These are phyloP conservation scores for Scolanthus callimorphus DNA, from an alignment of 92 coral and sea anemone species.

Conservation along the genomic window DNA sequence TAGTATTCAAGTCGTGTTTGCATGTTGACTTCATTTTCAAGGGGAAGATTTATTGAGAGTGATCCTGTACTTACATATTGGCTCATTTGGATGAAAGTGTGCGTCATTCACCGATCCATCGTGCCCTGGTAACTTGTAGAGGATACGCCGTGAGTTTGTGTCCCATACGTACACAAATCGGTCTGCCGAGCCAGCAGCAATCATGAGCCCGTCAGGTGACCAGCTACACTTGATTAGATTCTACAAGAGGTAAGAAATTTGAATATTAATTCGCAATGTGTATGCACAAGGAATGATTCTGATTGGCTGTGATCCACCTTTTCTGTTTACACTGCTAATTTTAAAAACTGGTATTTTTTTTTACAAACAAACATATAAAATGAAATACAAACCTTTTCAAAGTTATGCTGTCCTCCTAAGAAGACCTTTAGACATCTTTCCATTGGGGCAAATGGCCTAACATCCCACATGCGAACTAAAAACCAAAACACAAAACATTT, in stretches of 20 bases:
- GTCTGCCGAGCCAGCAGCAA: constrained; percentile 98
- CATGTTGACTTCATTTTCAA: too few species aligned
- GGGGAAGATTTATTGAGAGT: too few species aligned
- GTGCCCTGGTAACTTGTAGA: constrained; percentile 96
- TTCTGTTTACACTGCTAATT: not conserved
- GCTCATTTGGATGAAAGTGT: constrained; percentile 95
- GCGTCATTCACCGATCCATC: constrained; percentile 96
- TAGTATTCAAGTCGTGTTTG: too few species aligned
- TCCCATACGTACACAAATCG: constrained; percentile 99
- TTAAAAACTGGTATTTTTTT: too few species aligned
- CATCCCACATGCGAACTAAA: constrained; percentile 99
- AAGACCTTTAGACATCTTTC: constrained; percentile 98
- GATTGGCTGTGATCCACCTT: too few species aligned
- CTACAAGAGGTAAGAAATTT: too few species aligned
- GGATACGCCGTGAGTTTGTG: constrained; percentile 86
- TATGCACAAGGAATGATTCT: too few species aligned
- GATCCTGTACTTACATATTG: constrained; percentile 86
- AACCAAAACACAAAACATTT: not conserved
- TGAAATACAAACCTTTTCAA: constrained; percentile 76
- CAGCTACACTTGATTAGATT: constrained; percentile 90
- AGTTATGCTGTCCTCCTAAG: constrained; percentile 93
- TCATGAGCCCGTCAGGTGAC: constrained; percentile 98
- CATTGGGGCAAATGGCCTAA: constrained; percentile 95
- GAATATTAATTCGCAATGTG: too few species aligned
- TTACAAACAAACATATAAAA: too few species aligned